Evolutionary conservation across 2,797 vertebrate genomes (phyloP), one percentile per base, ranked within the genome.

Genomic region (Muscicapa striata): DNA sequence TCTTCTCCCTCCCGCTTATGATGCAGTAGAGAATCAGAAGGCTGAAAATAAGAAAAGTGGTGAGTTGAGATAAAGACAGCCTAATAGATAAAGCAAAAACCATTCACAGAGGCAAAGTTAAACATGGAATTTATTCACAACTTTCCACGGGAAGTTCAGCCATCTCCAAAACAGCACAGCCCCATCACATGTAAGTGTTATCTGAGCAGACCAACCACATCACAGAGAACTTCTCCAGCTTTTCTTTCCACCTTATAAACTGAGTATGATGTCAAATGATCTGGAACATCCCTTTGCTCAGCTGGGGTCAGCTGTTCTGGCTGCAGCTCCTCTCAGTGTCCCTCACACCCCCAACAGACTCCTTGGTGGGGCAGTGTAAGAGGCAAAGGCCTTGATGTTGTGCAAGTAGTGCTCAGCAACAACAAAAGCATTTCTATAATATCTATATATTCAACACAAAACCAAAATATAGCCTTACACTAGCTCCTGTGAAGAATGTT

Each of bases 191-290:
- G 12, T 10, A 45, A 23, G 18, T 10, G 15, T 32, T 59, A 23
- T 8, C 36, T 59, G 38, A 58, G 11, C 17, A 66, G 45, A 66
- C 9, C 32, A 36, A 26, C 9, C 21, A 7, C 26, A 41, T 22
- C 26, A 49, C 0, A 0, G 15, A 22, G 11, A 66, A 34, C 8
- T 58, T 22, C 32, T 15, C 10, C 15, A 51, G 0, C 36, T 67
- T 67, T 52, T 43, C 18, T 43, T 46, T 22, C 22, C 38, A 36
- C 21, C 15, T 51, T 38, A 22, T 23, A 58, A 43, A 18, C 8
- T 15, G 18, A 51, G 5, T 6, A 18, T 32, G 62, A 32, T 16
- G 36, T 22, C 43, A 6, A 5, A 5, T 4, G 43, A 27, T 23
- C 23, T 36, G 36, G 15, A 57, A 43, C 19, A 51, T 17, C 18